A percentile compares a stretch with the other conserved stretches of the same genome.
phyloP scores from a whole-genome alignment of 2,888 invertebrate species.

The Drosophila maculinotata region DNA sequence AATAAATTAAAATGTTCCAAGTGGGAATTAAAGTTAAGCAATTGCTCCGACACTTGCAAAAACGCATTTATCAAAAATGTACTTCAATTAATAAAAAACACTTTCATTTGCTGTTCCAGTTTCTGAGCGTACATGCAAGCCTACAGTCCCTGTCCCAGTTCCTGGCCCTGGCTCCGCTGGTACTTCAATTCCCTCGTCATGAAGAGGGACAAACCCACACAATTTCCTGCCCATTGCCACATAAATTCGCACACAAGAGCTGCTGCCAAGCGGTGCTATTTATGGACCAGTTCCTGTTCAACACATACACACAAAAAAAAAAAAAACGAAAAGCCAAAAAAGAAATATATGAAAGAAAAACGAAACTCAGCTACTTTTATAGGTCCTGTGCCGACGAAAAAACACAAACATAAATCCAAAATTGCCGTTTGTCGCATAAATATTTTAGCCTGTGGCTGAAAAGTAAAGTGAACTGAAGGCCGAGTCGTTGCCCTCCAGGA shows the following conservation, averaged over 20 bases:
- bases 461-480: constrained; percentile 37
- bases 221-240: constrained; percentile 72
- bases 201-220: constrained; percentile 42
- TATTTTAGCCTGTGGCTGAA: constrained; percentile 68
- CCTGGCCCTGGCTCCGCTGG: not conserved
- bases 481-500: not conserved
- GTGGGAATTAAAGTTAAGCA: constrained; percentile 20
- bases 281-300: constrained; percentile 75
- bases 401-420: constrained; percentile 75
- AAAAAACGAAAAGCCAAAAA: constrained; percentile 11
- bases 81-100: constrained; percentile 59
- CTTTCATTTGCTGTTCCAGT: constrained; percentile 68
- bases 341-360: constrained; percentile 43
- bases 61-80: constrained; percentile 47
- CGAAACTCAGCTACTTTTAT: constrained; percentile 63
- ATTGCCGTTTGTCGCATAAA: constrained; percentile 81
- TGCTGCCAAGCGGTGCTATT: constrained; percentile 68
- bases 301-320: constrained; percentile 37
- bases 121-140: constrained; percentile 33
- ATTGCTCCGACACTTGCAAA: constrained; percentile 22
- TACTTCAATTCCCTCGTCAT: not conserved
- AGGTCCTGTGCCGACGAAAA: constrained; percentile 29
- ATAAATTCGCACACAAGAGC: constrained; percentile 70
- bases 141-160: not conserved
- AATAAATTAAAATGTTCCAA: constrained; percentile 22